Conservation (phyloP, 2,797 vertebrate genomes). For the Halcyon chelicuti region DNA sequence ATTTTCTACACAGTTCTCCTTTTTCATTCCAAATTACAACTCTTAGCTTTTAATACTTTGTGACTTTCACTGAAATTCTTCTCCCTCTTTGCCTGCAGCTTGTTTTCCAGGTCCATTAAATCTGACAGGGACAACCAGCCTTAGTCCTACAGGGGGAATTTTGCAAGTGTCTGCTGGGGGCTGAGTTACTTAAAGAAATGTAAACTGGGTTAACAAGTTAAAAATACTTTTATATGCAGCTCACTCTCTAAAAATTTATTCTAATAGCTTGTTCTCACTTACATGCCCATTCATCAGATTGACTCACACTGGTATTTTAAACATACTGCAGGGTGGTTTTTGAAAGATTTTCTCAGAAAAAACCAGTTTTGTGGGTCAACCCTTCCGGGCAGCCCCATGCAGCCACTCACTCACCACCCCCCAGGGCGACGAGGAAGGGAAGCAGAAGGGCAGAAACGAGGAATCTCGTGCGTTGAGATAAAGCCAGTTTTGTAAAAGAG, state of each 20-base stretch:
- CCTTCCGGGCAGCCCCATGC: not conserved
- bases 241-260: not conserved
- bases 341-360: not conserved
- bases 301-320: not conserved
- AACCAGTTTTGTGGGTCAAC: not conserved
- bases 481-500: not conserved
- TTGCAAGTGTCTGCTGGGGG: not conserved
- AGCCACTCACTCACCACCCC: fast-evolving
- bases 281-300: not conserved
- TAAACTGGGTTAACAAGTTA: not conserved
- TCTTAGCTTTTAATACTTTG: not conserved
- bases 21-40: conserved; percentile 10
- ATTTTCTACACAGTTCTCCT: not conserved
- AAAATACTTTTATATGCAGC: not conserved
- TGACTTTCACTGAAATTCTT: conserved; percentile 4
- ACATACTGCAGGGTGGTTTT: not conserved
- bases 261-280: not conserved
- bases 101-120: conserved; percentile 29
- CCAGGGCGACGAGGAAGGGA: not conserved
- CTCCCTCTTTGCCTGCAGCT: conserved; percentile 1
- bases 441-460: not conserved
- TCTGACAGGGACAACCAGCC: conserved; percentile 14
- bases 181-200: conserved; percentile 18
- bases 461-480: not conserved
- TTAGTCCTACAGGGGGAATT: not conserved